Percentiles rank a stretch among this genome's conserved stretches.
phyloP scores from a whole-genome alignment of 2,113 vertebrate genomes.

The Podocnemis expansa region DNA sequence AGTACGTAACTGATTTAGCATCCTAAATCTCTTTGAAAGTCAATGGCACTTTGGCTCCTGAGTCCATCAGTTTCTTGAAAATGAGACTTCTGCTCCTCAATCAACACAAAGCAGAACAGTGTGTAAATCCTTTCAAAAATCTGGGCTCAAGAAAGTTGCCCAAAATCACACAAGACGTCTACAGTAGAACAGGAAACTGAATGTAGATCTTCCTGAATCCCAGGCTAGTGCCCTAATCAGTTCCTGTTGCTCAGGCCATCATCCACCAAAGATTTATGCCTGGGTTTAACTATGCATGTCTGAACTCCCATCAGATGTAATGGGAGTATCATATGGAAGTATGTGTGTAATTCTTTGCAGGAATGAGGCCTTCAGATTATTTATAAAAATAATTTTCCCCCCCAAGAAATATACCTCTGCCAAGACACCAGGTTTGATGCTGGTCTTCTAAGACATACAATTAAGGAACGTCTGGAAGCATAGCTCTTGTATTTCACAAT shows the following conservation, averaged over 20 bases:
- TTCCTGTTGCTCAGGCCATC: neutral
- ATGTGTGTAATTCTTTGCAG: fast-evolving
- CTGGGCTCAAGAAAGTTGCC: neutral
- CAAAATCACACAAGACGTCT: neutral
- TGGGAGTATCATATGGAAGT: neutral
- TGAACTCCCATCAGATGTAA: neutral
- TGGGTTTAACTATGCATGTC: neutral
- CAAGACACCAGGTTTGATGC: neutral
- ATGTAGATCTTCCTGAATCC: neutral
- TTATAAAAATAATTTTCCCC: neutral
- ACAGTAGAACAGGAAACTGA: neutral
- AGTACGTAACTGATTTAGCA: neutral
- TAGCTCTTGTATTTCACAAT: neutral
- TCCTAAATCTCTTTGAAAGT: neutral
- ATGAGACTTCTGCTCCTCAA: neutral
- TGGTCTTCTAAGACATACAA: fast-evolving
- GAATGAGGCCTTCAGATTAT: neutral
- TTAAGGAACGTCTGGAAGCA: neutral
- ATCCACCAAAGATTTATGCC: neutral
- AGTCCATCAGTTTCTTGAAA: neutral
- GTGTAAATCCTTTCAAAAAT: neutral
- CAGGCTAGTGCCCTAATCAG: neutral
- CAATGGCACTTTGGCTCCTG: neutral
- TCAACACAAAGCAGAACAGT: neutral
- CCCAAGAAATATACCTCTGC: neutral